Evolutionary conservation across 37 sponge, comb jelly and placozoan species (phyloP), one percentile per base, ranked within the genome.

Genomic region (Chondrilla cf. caribensis): DNA sequence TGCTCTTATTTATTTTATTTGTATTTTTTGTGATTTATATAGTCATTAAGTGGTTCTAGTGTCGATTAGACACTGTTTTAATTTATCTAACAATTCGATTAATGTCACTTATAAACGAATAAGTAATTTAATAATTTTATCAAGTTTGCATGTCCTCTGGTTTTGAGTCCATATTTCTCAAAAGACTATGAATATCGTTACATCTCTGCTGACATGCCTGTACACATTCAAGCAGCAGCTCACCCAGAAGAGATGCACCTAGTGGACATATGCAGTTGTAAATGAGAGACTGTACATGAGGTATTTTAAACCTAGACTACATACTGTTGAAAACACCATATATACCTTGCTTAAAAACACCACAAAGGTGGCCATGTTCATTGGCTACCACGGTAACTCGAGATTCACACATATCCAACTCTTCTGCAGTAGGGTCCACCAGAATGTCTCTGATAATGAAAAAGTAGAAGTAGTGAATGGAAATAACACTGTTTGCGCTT

Each of bases 1-100:
- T 94, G 78, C 77, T 90, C 3, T n/a, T 90, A 37, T 87, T 94
- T 35, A 78, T 94, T 0, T 32, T 94, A 2, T 24, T 79, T 31
- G 86, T 90, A 0, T 90, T 87, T 84, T 79, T 94, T 71, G 59
- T 94, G 7, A 36, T 80, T 44, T 94, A 94, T 57, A 81, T 82
- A 44, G 76, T 94, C 28, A 80, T 88, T 25, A 82, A 72, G 55
- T 94, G 86, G 92, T 73, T 73, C 44, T 73, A 38, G 26, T 54
- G 15, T 11, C 57, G 17, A 18, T 17, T 26, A 59, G 60, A 26
- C 60, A 59, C 25, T 54, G n/a, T n/a, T n/a, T n/a, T n/a, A n/a
- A n/a, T n/a, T n/a, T n/a, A n/a, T n/a, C n/a, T n/a, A n/a, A n/a
- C n/a, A n/a, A n/a, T n/a, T n/a, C n/a, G n/a, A n/a, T n/a, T n/a